phyloP scores from a whole-genome alignment of 1,140 invertebrate genomes.

The Caerostris darwini region DNA sequence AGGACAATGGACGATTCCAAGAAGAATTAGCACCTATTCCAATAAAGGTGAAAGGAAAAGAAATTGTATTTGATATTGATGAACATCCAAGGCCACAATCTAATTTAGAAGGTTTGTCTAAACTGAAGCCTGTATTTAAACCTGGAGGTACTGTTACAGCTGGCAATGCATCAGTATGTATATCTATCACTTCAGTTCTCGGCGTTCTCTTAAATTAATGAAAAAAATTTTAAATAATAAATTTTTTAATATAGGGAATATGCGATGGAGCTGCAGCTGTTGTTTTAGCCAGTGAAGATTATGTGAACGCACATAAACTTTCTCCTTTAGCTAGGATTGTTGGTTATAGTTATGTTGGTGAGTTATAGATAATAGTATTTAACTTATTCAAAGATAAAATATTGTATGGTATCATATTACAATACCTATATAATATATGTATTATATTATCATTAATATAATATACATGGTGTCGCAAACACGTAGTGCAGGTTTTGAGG shows the following conservation, averaged over 20 bases:
- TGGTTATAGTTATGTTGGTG: conserved; percentile 81
- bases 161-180: conserved; percentile 94
- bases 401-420: too few species aligned
- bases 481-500: too few species aligned
- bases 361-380: conserved; percentile 26
- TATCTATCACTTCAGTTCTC: neutral
- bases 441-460: too few species aligned
- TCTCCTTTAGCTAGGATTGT: conserved; percentile 85
- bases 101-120: conserved; percentile 90
- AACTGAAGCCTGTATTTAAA: conserved; percentile 95
- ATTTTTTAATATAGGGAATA: conserved; percentile 87
- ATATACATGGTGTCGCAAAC: too few species aligned
- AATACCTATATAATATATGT: too few species aligned
- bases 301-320: conserved; percentile 90
- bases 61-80: conserved; percentile 90
- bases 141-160: conserved; percentile 98
- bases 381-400: too few species aligned
- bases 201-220: neutral
- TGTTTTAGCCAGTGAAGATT: conserved; percentile 92
- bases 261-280: conserved; percentile 95
- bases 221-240: neutral
- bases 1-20: conserved; percentile 93
- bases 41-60: conserved; percentile 91
- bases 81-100: conserved; percentile 97
- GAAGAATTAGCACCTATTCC: conserved; percentile 94